Conservation (phyloP, 64 coral and sea anemone genomes). For the Porites australiensis region DNA sequence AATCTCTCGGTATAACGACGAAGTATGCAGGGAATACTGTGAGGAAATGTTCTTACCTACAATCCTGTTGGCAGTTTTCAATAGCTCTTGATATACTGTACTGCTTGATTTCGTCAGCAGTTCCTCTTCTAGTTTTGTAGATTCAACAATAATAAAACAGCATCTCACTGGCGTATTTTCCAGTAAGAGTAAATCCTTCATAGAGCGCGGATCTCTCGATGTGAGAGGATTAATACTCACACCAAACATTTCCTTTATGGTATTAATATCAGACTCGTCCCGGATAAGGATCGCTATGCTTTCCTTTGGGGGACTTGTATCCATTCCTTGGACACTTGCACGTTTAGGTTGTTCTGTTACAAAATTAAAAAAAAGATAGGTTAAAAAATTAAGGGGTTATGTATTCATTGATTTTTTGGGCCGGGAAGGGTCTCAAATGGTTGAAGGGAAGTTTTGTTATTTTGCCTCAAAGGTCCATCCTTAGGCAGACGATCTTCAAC, state of each 20-base stretch:
- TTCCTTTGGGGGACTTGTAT: neutral
- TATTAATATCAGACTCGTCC: neutral
- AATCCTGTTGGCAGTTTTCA: neutral
- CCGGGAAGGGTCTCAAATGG: too few relatives aligned
- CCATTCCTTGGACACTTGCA: neutral
- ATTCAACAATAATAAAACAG: conserved; percentile 5
- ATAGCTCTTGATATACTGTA: neutral
- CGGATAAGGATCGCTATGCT: neutral
- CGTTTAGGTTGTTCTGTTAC: neutral
- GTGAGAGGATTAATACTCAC: neutral
- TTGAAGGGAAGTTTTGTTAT: too few relatives aligned
- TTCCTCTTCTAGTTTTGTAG: neutral
- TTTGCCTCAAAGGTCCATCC: too few relatives aligned
- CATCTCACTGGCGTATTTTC: neutral
- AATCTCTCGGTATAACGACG: too few relatives aligned
- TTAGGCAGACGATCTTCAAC: too few relatives aligned
- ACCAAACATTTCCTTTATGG: neutral
- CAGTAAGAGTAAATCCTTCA: neutral
- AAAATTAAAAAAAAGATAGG: too few relatives aligned
- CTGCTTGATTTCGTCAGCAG: too few relatives aligned
- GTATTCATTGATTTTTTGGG: too few relatives aligned
- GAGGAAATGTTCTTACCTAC: neutral
- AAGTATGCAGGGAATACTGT: too few relatives aligned
- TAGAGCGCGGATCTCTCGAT: neutral
- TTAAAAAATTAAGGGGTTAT: too few relatives aligned